phyloP scores from a whole-genome alignment of 2,888 invertebrate genomes.

The Chironomus tentans region DNA sequence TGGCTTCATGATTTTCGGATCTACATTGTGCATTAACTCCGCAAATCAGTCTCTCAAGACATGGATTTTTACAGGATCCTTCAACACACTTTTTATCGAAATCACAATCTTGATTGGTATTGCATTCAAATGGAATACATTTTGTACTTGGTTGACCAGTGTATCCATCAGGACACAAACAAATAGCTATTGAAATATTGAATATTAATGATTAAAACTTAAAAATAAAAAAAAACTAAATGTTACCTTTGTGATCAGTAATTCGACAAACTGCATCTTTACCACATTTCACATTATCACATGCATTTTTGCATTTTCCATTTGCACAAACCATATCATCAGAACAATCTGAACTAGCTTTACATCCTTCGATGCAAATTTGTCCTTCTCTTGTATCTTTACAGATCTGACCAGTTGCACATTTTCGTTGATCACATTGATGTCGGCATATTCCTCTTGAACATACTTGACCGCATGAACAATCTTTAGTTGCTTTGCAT shows the following conservation, averaged over 20 bases:
- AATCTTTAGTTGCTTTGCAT: slow-evolving; percentile 58
- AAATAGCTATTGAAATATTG: slow-evolving; percentile 51
- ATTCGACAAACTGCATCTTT: slow-evolving; percentile 70
- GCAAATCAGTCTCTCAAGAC: slow-evolving; percentile 63
- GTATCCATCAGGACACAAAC: slow-evolving; percentile 78
- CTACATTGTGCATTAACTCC: slow-evolving; percentile 79
- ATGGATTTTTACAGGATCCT: slow-evolving; percentile 74
- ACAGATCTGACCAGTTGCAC: slow-evolving; percentile 69
- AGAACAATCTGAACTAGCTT: slow-evolving; percentile 68
- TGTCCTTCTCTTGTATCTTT: slow-evolving; percentile 46
- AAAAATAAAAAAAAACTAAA: background rate
- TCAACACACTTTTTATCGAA: slow-evolving; percentile 63
- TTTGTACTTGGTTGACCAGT: slow-evolving; percentile 69
- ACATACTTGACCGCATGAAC: slow-evolving; percentile 76
- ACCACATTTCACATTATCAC: slow-evolving; percentile 63
- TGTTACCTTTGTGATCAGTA: slow-evolving; percentile 52
- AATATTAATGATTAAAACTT: background rate
- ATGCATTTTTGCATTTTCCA: slow-evolving; percentile 62
- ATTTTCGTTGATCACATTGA: slow-evolving; percentile 59
- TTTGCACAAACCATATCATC: slow-evolving; percentile 64
- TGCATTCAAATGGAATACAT: slow-evolving; percentile 70
- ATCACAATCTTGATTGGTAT: slow-evolving; percentile 66
- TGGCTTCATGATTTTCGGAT: slow-evolving; percentile 62
- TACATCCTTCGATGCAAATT: slow-evolving; percentile 67
- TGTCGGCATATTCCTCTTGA: slow-evolving; percentile 61